phyloP scores from a whole-genome alignment of 2,113 vertebrate species.

The Odobenus rosmarus region DNA sequence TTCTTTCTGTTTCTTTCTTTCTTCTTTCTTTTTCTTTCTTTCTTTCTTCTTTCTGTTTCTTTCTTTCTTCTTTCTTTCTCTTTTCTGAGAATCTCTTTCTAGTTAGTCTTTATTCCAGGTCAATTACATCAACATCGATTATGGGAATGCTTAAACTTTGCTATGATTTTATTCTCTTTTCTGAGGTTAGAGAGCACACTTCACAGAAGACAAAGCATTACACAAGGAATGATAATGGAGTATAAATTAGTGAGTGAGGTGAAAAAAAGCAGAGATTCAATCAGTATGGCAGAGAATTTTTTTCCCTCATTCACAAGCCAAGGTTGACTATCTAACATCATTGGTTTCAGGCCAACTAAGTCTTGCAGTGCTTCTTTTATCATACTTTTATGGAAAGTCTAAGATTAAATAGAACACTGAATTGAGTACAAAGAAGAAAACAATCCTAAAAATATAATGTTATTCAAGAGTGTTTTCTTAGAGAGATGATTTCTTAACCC shows the following conservation, averaged over 20 bases:
- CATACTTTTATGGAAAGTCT: background rate
- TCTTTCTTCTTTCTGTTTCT: background rate
- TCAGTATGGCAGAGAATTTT: background rate
- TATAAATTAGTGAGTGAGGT: background rate
- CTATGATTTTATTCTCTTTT: background rate
- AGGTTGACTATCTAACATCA: background rate
- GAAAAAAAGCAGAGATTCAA: background rate
- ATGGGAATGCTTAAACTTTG: background rate
- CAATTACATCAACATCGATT: background rate
- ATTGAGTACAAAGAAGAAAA: background rate
- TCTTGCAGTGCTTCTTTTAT: background rate
- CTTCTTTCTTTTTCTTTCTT: background rate
- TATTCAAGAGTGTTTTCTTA: background rate
- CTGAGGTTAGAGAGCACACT: background rate
- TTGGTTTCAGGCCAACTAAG: background rate
- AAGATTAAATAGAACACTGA: background rate
- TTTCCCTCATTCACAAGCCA: background rate
- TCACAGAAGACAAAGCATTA: background rate
- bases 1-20: background rate
- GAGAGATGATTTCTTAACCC: background rate
- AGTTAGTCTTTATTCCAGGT: background rate
- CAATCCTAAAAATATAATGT: background rate
- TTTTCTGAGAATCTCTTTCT: background rate
- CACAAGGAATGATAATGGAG: background rate
- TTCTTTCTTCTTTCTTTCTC: background rate